Evolutionary conservation across 1,140 invertebrate species (phyloP), one percentile per base, ranked within the genome.

Genomic region (Drosophila mauritiana): DNA sequence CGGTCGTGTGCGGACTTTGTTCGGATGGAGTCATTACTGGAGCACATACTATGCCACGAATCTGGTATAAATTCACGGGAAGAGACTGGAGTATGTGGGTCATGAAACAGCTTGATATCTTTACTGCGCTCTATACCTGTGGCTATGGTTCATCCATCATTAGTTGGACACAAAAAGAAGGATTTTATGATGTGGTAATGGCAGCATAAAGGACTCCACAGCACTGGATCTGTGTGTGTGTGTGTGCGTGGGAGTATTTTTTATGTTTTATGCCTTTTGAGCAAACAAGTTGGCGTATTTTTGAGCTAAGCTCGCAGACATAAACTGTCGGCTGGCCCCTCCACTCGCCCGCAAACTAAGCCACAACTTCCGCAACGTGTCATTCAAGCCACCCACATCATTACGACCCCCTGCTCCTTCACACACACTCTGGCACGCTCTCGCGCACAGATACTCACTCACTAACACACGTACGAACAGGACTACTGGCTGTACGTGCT

Each of bases 161-260:
- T 89, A 89, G 84, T 89, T 83, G 84, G 82, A 84, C 80, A 89
- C 84, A 88, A 88, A 88, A 77, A 77, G 54, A 89, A 80, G 83
- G 83, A 88, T 89, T 89, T 89, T 89, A 89, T 80, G 84, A 84
- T 62, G 84, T 88, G 84, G 85, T 89, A 89, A 89, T 89, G 80
- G 77, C 56, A 48, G 67, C 80, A 80, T 89, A 84, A 89, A 80
- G 79, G 63, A 67, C 53, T 40, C 37, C 17, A 12, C 45, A 63
- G 49, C 46, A 56, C 36, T 55, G 20, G 17, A 31, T 13, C 2
- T 22, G 20, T 39, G 17, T 36, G 39, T 22, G 25, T 39, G 17
- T 36, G 39, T 17, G 25, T 43, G 52, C 22, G 49, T 54, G 57
- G 43, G 46, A 25, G 62, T 52, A 48, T 78, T 89, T 81, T 89